Percentiles rank a stretch among this genome's conserved stretches.
phyloP scores from a whole-genome alignment of 2,888 invertebrate genomes.

The Chouioia cunea region DNA sequence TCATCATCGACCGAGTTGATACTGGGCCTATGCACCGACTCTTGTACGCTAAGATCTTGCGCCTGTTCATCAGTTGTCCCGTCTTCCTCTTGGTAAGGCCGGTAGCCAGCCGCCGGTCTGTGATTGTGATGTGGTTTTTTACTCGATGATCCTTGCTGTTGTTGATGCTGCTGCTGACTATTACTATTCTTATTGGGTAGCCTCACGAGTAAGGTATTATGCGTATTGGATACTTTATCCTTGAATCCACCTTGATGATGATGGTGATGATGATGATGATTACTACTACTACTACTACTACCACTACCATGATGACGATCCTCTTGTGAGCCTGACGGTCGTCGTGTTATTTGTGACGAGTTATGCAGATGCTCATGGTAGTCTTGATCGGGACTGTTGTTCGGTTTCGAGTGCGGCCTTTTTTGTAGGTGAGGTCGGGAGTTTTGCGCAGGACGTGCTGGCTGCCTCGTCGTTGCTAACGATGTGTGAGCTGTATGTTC shows the following conservation, averaged over 20 bases:
- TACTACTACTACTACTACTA: background rate
- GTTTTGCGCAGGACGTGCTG: constrained; percentile 66
- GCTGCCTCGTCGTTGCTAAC: constrained; percentile 63
- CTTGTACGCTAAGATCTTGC: constrained; percentile 61
- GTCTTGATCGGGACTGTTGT: constrained; percentile 52
- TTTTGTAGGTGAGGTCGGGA: constrained; percentile 58
- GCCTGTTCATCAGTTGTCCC: constrained; percentile 57
- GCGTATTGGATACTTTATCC: constrained; percentile 58
- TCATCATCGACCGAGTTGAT: constrained; percentile 59
- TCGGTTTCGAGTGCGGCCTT: constrained; percentile 62
- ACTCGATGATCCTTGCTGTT: constrained; percentile 49
- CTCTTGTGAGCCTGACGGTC: constrained; percentile 46
- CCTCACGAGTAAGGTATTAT: constrained; percentile 58
- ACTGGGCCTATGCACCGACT: constrained; percentile 61
- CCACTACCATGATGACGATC: constrained; percentile 38
- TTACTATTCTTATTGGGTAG: constrained; percentile 59
- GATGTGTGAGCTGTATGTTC: constrained; percentile 29
- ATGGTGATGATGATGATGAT: constrained; percentile 44
- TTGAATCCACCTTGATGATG: constrained; percentile 56
- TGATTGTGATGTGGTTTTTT: constrained; percentile 55
- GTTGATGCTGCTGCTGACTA: background rate
- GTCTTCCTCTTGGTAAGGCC: constrained; percentile 57
- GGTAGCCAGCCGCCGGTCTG: constrained; percentile 54
- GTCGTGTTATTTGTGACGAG: constrained; percentile 42
- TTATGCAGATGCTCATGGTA: background rate